Conservation (phyloP, 2,797 vertebrate genomes). For the Chanos chanos region DNA sequence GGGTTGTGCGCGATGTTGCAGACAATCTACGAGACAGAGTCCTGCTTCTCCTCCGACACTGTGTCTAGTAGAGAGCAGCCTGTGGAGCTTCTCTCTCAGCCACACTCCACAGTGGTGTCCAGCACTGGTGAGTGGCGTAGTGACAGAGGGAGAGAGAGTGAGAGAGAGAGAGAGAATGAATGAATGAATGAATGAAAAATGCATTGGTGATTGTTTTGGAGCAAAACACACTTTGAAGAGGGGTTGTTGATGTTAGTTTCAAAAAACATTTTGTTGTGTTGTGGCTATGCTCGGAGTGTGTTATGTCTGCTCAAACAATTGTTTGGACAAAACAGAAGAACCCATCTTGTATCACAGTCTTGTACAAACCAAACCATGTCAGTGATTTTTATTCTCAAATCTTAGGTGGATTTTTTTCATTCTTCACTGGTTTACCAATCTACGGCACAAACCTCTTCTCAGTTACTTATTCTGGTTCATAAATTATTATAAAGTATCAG, state of each 20-base stretch:
- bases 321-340: slow-evolving; percentile 6
- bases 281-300: slow-evolving; percentile 5
- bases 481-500: no score
- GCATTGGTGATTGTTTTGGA: background rate
- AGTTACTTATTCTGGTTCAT: no score
- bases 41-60: slow-evolving; percentile 83
- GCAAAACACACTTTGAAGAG: background rate
- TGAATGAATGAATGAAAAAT: background rate
- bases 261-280: background rate
- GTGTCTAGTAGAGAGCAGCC: slow-evolving; percentile 74
- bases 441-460: no score
- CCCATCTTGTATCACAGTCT: background rate
- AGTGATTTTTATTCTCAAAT: background rate
- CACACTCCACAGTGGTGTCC: slow-evolving; percentile 73
- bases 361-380: no score
- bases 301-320: slow-evolving; percentile 18
- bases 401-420: background rate
- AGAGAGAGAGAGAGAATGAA: slow-evolving; percentile 12
- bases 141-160: slow-evolving; percentile 60
- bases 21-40: slow-evolving; percentile 92
- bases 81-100: slow-evolving; percentile 80
- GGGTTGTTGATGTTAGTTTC: slow-evolving; percentile 11
- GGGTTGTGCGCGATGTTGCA: slow-evolving; percentile 89
- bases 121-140: slow-evolving; percentile 79
- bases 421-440: no score